Evolutionary conservation across 2,797 vertebrate species (phyloP), one percentile per base, ranked within the genome.

Genomic region (Thaleichthys pacificus): DNA sequence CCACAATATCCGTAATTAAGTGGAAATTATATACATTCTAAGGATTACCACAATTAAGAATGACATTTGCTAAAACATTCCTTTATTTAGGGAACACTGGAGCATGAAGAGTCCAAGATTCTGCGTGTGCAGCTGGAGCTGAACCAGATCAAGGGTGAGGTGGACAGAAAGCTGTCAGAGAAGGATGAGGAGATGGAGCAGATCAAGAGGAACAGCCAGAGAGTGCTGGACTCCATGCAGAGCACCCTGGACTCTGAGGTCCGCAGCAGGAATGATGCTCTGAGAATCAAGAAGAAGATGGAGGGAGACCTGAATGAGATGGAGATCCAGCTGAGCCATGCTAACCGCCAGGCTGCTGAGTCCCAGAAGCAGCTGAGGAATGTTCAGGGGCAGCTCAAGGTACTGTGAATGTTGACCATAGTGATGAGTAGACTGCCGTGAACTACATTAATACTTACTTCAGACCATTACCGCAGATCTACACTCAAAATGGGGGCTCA

Each of bases 161-260:
- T 93, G 22, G 92, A 94, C 26, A 88, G 84, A 73, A 93, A 86
- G 70, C 76, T 84, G 32, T 80, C 89, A 0, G 93, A 94, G 83
- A 94, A 94, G 77, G 92, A 93, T 3, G 90, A 94, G 70, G 92
- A 94, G 83, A 91, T 93, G 0, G 89, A 93, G 1, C 91, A 93
- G 51, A 56, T 56, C 51, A 56, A 56, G 19, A 56, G 51, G 19
- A 56, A 56, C 51, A 56, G 51, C 19, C 51, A 56, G 51, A 56
- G 51, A n/a, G 51, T 86, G 4, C 83, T 93, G 3, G 96, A 96
- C 8, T 85, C 96, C 70, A 91, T 94, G 92, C 96, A 97, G 85
- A 96, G 63, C 69, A 84, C 84, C 11, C 77, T 98, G 85, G 96
- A 97, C 61, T 82, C 95, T 0, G 96, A 98, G 79, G 77, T 95